Percentiles rank a stretch among this genome's conserved stretches.
phyloP scores from a whole-genome alignment of 2,113 vertebrate species.

The Alethe diademata region DNA sequence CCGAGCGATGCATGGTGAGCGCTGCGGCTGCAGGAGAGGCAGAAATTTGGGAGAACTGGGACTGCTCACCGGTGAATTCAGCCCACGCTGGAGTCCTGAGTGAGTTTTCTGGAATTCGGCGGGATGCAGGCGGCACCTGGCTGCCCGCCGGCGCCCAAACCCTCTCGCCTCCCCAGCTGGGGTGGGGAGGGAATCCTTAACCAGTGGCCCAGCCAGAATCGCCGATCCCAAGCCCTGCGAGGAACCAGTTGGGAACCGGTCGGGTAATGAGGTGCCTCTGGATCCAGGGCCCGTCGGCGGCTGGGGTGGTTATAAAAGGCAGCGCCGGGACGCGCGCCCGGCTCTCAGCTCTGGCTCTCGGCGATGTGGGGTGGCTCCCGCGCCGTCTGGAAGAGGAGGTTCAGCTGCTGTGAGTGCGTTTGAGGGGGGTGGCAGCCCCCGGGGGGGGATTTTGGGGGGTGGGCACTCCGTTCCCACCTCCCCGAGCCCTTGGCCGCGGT shows the following conservation, averaged over 20 bases:
- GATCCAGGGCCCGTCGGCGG: background rate
- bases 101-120: background rate
- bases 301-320: background rate
- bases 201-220: conserved; percentile 35
- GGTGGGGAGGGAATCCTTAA: background rate
- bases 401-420: conserved; percentile 23
- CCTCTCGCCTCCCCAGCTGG: background rate
- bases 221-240: background rate
- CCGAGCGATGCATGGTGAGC: fast-evolving
- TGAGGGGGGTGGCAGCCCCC: fast-evolving
- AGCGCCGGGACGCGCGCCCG: background rate
- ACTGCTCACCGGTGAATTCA: fast-evolving
- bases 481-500: fast-evolving
- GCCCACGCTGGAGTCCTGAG: background rate
- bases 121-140: background rate
- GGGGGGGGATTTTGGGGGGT: fast-evolving
- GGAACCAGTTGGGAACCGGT: conserved; percentile 63
- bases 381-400: conserved; percentile 36
- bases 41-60: background rate
- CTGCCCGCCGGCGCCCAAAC: background rate
- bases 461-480: fast-evolving
- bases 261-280: conserved; percentile 19
- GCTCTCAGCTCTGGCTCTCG: background rate
- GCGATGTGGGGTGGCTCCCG: conserved; percentile 49
- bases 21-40: fast-evolving